Base-by-base conservation (phyloP, 1,140 invertebrate species). In the Drosophila pruinosa region DNA sequence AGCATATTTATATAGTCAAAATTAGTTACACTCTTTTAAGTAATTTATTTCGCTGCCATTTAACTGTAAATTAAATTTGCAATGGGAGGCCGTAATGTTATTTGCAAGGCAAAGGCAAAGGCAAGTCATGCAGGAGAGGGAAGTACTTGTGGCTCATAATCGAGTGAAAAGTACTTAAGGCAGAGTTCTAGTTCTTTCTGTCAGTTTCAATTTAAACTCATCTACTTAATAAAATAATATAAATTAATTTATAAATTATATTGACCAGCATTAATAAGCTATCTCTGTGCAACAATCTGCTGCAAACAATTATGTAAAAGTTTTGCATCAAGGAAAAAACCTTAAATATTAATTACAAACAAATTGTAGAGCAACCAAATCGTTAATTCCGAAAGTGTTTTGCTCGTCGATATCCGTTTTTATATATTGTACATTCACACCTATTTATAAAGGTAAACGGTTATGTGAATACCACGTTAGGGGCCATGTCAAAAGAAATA, bases 331-430 rank as follows among this genome's bases (percentile, higher is more conserved):
- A 34, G 2, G 5, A 34, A 34, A 34, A 34, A 31, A 10, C 28
- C 12, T 34, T 10, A 19, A 41, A 19, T 19, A 21, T 41, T 10
- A 41, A 41, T 41, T 17, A 19, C 6, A 19, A 19, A 47, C 8
- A 47, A n/a, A 26, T 26, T 26, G 24, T 45, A 45, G 22, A 31
- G 47, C n/a, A 38, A 5, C 7, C 7, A 8, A 39, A 39, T 17
- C 15, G 38, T 6, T n/a, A 14, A 10, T 21, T 50, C 24, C 24
- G 7, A 26, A 24, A 38, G 28, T 31, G 10, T 36, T 48, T 61
- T 7, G 45, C 8, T 38, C 10, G 19, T 12, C 61, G 24, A 54
- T 54, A 64, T 54, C 36, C 61, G 61, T 63, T 63, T 62, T 50
- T 12, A 45, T 45, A 45, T 22, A 22, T 4, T 56, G 12, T n/a